Percentiles rank a stretch among this genome's conserved stretches.
Conservation (phyloP, 2,797 vertebrate genomes). For the Cossypha dichroa region DNA sequence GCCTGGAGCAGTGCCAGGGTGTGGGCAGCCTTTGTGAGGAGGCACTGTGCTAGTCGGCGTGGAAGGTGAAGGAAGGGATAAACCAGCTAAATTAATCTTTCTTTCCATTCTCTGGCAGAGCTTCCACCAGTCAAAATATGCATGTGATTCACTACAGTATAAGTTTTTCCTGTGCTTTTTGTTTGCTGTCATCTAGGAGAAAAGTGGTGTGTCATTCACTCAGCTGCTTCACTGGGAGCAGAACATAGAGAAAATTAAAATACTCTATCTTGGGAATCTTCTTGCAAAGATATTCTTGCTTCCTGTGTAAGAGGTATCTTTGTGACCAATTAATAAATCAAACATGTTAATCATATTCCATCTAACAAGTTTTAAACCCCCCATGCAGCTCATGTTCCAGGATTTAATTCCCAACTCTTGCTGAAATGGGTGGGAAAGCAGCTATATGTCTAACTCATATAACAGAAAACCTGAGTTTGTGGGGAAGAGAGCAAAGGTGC, state of each 20-base stretch:
- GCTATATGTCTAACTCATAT: background rate
- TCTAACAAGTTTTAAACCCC: background rate
- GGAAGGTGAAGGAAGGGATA: constrained; percentile 67
- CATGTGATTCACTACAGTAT: constrained; percentile 53
- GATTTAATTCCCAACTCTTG: background rate
- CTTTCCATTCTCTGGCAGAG: constrained; percentile 62
- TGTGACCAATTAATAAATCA: background rate
- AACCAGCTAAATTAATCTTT: constrained; percentile 64
- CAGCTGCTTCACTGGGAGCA: background rate
- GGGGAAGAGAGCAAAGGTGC: background rate
- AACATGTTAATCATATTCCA: background rate
- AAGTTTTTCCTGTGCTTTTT: constrained; percentile 51
- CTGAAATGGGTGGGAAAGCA: background rate
- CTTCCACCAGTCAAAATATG: constrained; percentile 61
- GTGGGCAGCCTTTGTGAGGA: constrained; percentile 65
- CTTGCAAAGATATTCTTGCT: background rate
- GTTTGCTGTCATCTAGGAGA: constrained; percentile 41
- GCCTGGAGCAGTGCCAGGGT: constrained; percentile 64
- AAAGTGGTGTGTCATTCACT: background rate
- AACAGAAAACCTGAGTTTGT: background rate
- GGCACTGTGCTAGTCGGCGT: constrained; percentile 59
- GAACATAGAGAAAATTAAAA: background rate
- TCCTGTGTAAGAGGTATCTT: background rate
- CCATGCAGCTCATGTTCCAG: background rate
- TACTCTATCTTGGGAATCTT: background rate